Evolutionary conservation across 2,113 vertebrate genomes (phyloP).

Genomic region (Muscicapa adusta): DNA sequence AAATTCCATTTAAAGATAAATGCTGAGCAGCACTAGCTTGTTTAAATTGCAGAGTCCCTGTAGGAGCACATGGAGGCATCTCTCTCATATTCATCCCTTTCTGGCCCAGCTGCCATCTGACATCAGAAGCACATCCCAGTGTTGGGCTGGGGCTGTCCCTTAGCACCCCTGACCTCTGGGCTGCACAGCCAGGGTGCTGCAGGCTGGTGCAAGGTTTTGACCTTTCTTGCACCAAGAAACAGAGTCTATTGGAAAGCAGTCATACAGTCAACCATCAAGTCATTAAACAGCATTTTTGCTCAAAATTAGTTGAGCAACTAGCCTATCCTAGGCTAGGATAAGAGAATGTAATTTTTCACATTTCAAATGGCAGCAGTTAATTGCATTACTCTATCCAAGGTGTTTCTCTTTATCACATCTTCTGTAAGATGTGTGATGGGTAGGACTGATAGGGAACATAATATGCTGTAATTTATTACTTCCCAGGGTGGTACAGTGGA

Average conservation of each 20-base stretch:
- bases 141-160: neutral
- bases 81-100: neutral
- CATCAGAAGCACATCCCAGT: neutral
- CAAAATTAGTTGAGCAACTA: neutral
- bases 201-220: neutral
- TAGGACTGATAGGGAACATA: slow-evolving; percentile 16
- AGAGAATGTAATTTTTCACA: neutral
- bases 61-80: neutral
- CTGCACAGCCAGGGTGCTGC: neutral
- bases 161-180: neutral
- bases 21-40: neutral
- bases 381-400: neutral
- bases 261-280: neutral
- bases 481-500: neutral
- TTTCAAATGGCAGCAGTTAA: slow-evolving; percentile 23
- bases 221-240: neutral
- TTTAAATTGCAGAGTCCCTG: neutral
- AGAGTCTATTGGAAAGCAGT: neutral
- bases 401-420: slow-evolving; percentile 6
- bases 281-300: neutral
- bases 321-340: neutral
- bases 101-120: neutral
- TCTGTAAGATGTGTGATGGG: neutral
- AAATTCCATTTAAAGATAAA: neutral
- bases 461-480: slow-evolving; percentile 39